Conservation (phyloP, 2,113 vertebrate species). For the Sinosuthora webbiana region DNA sequence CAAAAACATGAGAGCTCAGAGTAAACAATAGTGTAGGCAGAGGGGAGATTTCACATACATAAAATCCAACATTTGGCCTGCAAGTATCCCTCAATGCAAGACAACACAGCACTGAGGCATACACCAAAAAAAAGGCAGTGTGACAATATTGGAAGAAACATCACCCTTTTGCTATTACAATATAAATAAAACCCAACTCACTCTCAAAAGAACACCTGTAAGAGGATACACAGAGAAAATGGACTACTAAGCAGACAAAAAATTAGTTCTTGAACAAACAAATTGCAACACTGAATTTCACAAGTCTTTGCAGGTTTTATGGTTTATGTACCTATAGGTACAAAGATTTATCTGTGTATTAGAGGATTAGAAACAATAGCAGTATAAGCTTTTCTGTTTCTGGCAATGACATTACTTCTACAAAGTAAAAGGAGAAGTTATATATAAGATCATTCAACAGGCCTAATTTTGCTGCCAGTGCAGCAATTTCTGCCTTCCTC, state of each 20-base stretch:
- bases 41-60: background rate
- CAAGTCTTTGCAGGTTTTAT: background rate
- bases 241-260: background rate
- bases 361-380: background rate
- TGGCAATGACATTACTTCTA: background rate
- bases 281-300: background rate
- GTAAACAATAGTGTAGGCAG: background rate
- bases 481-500: background rate
- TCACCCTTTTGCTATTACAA: background rate
- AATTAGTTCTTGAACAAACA: background rate
- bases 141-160: background rate
- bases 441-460: background rate
- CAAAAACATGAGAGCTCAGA: background rate
- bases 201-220: background rate
- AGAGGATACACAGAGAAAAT: background rate
- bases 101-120: background rate
- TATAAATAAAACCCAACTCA: background rate
- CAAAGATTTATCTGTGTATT: background rate
- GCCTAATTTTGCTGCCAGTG: background rate
- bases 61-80: background rate
- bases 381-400: background rate
- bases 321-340: background rate
- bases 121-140: background rate
- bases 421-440: background rate
- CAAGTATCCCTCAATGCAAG: background rate